phyloP scores from a whole-genome alignment of 2,797 vertebrate genomes.

The Ispidina picta region DNA sequence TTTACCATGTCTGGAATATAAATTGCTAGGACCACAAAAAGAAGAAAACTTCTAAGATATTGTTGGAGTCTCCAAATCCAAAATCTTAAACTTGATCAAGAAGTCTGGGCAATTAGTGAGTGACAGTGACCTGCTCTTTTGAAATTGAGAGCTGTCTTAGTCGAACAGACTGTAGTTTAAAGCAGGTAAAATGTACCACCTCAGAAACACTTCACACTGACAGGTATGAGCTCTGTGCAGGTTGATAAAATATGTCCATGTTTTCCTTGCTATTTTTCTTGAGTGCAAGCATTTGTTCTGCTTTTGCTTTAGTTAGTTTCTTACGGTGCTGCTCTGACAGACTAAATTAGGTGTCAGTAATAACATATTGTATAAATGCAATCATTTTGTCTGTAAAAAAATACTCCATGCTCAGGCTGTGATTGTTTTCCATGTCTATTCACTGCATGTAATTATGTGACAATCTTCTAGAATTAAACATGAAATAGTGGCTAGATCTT shows the following conservation, averaged over 20 bases:
- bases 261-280: constrained; percentile 22
- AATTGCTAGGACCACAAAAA: background rate
- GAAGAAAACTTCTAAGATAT: background rate
- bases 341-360: constrained; percentile 35
- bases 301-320: constrained; percentile 47
- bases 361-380: constrained; percentile 18
- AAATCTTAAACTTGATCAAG: background rate
- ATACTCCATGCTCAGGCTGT: background rate
- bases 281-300: constrained; percentile 32
- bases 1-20: background rate
- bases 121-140: background rate
- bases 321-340: background rate
- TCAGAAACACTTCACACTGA: constrained; percentile 9
- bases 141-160: background rate
- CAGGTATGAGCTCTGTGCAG: background rate
- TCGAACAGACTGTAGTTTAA: constrained; percentile 5
- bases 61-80: background rate
- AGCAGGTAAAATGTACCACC: background rate
- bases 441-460: background rate
- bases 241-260: background rate
- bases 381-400: background rate
- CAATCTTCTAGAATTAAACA: background rate
- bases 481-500: background rate
- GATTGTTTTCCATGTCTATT: background rate
- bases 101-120: background rate